Conservation (phyloP, 2,797 vertebrate species). For the Hoplostethus atlanticus region DNA sequence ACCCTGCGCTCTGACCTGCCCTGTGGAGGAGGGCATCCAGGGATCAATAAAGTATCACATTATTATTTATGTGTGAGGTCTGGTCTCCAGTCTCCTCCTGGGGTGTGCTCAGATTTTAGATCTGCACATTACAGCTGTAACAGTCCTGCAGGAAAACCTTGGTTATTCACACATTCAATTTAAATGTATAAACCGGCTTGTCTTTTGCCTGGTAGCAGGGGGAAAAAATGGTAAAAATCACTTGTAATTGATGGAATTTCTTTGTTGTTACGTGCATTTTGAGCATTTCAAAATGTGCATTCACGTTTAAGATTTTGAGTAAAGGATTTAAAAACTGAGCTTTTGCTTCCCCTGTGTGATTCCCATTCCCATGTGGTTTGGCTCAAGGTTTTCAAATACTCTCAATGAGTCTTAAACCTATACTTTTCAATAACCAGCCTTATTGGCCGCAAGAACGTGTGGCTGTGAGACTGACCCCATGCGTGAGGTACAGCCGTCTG, state of each 20-base stretch:
- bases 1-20: too few relatives aligned
- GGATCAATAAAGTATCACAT: too few relatives aligned
- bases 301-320: too few relatives aligned
- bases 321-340: neutral
- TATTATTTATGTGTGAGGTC: neutral
- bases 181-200: too few relatives aligned
- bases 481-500: slow-evolving; percentile 48
- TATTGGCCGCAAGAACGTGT: neutral
- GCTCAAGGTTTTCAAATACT: slow-evolving; percentile 1
- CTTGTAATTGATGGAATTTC: too few relatives aligned
- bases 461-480: slow-evolving; percentile 1
- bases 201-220: too few relatives aligned
- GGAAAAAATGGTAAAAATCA: too few relatives aligned
- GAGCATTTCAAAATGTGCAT: neutral
- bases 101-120: neutral
- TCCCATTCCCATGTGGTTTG: slow-evolving; percentile 4
- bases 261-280: too few relatives aligned
- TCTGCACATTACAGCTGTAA: neutral
- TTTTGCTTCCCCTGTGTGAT: neutral
- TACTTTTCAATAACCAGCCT: neutral
- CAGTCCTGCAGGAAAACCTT: neutral
- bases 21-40: too few relatives aligned
- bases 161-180: too few relatives aligned
- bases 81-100: neutral
- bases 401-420: slow-evolving; percentile 28